Evolutionary conservation across 2,888 invertebrate genomes (phyloP), one percentile per base, ranked within the genome.

Genomic region (Hydriomena furcata): DNA sequence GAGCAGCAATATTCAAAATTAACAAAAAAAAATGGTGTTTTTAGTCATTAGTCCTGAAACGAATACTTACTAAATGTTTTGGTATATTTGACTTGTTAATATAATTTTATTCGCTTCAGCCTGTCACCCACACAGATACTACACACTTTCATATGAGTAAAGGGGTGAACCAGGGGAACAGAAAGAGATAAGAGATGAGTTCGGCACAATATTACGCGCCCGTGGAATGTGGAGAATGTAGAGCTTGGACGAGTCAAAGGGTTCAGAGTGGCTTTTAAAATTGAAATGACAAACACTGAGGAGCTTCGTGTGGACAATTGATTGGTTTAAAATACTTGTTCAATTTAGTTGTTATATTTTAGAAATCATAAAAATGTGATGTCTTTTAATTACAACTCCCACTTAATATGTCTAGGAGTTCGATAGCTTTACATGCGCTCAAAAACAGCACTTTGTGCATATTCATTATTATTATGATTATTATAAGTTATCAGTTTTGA

Each of bases 261-360:
- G 77, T 71, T 78, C 71, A 65, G 78, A 83, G 81, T 78, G 78
- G 78, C 76, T 84, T 83, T 79, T 72, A 75, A 83, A 88, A 86
- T 87, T 82, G 81, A 84, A 84, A 84, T 77, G 81, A 82, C 82
- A 86, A 84, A 86, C 79, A 84, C 67, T 71, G 73, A 69, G 70
- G 68, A 63, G 68, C 68, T 62, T 61, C 56, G 46, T 24, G 23
- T 47, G 66, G 72, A 67, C 82, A 82, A 82, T 80, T 81, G 78
- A 79, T 81, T 79, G 75, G 73, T 73, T 72, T 47, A 58, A n/a
- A n/a, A 56, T 66, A 13, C 21, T 38, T 38, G 24, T 31, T 17
- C 21, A 13, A 20, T 46, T 46, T 40, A 3, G 17, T 17, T n/a
- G n/a, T n/a, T n/a, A n/a, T n/a, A n/a, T n/a, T n/a, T n/a, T n/a